Percentiles rank a stretch among this genome's conserved stretches.
Conservation (phyloP, 2,113 vertebrate species). For the Lipotes vexillifer region DNA sequence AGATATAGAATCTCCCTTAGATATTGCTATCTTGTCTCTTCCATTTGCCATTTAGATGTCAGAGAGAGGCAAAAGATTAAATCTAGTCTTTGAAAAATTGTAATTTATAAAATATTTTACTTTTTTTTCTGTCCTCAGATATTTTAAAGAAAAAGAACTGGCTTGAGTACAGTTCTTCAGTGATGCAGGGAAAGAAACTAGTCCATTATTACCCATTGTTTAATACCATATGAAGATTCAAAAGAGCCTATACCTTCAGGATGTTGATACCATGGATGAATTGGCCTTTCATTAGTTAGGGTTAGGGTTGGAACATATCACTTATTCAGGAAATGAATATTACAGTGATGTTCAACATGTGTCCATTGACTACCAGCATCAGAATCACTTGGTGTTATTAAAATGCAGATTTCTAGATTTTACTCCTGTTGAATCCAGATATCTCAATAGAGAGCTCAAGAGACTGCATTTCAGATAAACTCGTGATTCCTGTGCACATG, state of each 20-base stretch:
- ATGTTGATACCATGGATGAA: background rate
- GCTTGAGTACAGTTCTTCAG: background rate
- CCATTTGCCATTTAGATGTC: background rate
- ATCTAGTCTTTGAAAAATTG: background rate
- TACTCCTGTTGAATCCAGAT: background rate
- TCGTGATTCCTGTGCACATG: background rate
- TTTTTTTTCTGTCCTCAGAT: background rate
- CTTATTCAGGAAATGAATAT: background rate
- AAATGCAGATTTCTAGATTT: background rate
- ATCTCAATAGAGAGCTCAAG: background rate
- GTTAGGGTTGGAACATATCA: background rate
- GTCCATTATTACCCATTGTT: background rate
- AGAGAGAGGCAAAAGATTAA: slow-evolving; percentile 1
- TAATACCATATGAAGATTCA: background rate
- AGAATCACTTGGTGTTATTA: background rate
- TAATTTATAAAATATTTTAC: background rate
- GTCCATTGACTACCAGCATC: background rate
- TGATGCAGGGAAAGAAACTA: background rate
- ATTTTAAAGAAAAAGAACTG: slow-evolving; percentile 3
- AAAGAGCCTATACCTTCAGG: background rate
- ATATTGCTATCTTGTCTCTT: background rate
- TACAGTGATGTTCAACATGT: background rate
- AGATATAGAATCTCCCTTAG: background rate
- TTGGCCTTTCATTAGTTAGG: background rate
- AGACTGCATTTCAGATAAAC: background rate